These are phyloP conservation scores for Brachionus sp. DNA, from an alignment of 1,140 invertebrate genomes.

Conservation along the genomic window DNA sequence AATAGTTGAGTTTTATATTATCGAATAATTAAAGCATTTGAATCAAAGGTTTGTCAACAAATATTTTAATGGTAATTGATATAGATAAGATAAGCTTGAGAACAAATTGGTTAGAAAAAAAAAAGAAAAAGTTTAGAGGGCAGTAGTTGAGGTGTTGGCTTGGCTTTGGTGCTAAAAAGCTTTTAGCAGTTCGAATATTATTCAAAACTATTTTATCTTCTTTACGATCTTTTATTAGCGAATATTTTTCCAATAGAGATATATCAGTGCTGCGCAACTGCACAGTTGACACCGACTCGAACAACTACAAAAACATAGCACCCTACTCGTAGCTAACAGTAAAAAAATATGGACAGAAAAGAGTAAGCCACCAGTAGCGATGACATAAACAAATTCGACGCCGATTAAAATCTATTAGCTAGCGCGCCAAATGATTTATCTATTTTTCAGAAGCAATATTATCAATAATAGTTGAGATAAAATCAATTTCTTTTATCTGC, in stretches of 20 bases:
- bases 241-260: slow-evolving; percentile 15
- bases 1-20: background rate
- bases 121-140: background rate
- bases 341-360: background rate
- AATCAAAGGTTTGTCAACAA: background rate
- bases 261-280: background rate
- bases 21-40: background rate
- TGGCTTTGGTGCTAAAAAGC: background rate
- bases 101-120: background rate
- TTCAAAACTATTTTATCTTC: slow-evolving; percentile 8
- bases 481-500: slow-evolving; percentile 8
- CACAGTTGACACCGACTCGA: background rate
- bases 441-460: slow-evolving; percentile 21
- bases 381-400: slow-evolving; percentile 34
- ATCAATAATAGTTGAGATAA: background rate
- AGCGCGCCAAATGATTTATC: slow-evolving; percentile 12
- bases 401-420: slow-evolving; percentile 30
- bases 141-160: background rate
- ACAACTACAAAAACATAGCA: background rate
- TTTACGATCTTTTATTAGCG: background rate
- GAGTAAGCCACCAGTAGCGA: slow-evolving; percentile 31
- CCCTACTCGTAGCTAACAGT: background rate
- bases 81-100: background rate
- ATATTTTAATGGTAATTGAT: background rate
- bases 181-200: slow-evolving; percentile 27